These are phyloP conservation scores for Euura lappo DNA, from an alignment of 1,140 invertebrate species.

Conservation along the genomic window DNA sequence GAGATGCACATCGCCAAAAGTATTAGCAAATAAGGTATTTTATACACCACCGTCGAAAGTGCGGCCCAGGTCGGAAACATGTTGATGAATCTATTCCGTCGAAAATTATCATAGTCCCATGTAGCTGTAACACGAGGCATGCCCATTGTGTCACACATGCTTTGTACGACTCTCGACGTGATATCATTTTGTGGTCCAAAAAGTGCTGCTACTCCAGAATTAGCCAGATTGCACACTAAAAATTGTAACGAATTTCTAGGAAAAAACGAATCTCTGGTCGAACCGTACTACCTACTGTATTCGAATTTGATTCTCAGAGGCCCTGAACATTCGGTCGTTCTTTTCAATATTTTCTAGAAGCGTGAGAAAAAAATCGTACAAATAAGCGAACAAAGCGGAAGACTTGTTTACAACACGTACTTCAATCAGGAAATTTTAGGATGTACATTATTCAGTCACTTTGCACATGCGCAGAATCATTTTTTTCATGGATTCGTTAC, in stretches of 20 bases:
- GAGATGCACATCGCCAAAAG: not conserved
- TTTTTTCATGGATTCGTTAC: too few relatives aligned
- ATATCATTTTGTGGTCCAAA: slow-evolving; percentile 78
- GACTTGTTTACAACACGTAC: too few relatives aligned
- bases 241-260: not conserved
- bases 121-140: slow-evolving; percentile 84
- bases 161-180: slow-evolving; percentile 80
- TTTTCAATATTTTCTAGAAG: too few relatives aligned
- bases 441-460: too few relatives aligned
- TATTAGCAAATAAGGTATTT: not conserved
- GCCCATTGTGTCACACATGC: slow-evolving; percentile 86
- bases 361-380: too few relatives aligned
- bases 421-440: too few relatives aligned
- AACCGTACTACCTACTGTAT: not conserved
- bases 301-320: too few relatives aligned
- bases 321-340: too few relatives aligned
- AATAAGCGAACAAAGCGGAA: too few relatives aligned
- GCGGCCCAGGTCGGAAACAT: slow-evolving; percentile 80
- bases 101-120: slow-evolving; percentile 66
- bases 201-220: slow-evolving; percentile 74
- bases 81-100: slow-evolving; percentile 76
- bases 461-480: too few relatives aligned
- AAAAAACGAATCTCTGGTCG: too few relatives aligned
- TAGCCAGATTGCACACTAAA: slow-evolving; percentile 67
- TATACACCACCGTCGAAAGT: slow-evolving; percentile 64